A percentile compares a stretch with the other conserved stretches of the same genome.
These are phyloP conservation scores for Stegodyphus dumicola DNA, from an alignment of 1,140 invertebrate species.

Conservation along the genomic window DNA sequence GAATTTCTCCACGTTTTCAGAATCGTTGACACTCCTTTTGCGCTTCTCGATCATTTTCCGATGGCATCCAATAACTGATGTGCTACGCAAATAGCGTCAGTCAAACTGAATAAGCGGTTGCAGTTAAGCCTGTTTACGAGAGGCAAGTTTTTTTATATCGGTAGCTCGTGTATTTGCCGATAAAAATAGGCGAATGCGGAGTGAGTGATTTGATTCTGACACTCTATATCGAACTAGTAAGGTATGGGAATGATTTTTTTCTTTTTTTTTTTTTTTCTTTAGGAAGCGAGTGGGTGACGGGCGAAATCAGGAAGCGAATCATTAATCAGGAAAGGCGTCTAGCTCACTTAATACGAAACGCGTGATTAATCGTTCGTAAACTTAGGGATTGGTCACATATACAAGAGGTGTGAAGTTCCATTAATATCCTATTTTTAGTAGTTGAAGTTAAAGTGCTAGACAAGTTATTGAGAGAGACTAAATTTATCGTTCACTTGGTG, in stretches of 20 bases:
- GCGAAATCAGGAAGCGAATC: conserved; percentile 57
- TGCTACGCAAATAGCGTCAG: not conserved
- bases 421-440: no score
- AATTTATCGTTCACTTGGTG: no score
- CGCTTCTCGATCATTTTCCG: no score
- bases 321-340: conserved; percentile 44
- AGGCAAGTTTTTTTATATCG: not conserved
- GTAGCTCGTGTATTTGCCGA: not conserved
- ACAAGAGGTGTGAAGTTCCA: not conserved
- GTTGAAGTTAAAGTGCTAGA: no score
- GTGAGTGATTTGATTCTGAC: conserved; percentile 45
- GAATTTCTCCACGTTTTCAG: not conserved
- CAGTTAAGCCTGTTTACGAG: not conserved
- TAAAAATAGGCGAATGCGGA: conserved; percentile 17
- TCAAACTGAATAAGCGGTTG: not conserved
- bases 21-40: not conserved
- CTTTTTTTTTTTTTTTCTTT: not conserved
- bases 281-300: not conserved
- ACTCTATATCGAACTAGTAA: not conserved
- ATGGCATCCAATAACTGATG: not conserved
- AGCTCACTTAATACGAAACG: conserved; percentile 56
- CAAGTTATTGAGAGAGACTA: no score
- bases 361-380: conserved; percentile 46
- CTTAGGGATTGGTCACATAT: conserved; percentile 16
- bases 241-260: no score